Evolutionary conservation across 2,113 vertebrate species (phyloP).

Genomic region (Colaptes auratus): DNA sequence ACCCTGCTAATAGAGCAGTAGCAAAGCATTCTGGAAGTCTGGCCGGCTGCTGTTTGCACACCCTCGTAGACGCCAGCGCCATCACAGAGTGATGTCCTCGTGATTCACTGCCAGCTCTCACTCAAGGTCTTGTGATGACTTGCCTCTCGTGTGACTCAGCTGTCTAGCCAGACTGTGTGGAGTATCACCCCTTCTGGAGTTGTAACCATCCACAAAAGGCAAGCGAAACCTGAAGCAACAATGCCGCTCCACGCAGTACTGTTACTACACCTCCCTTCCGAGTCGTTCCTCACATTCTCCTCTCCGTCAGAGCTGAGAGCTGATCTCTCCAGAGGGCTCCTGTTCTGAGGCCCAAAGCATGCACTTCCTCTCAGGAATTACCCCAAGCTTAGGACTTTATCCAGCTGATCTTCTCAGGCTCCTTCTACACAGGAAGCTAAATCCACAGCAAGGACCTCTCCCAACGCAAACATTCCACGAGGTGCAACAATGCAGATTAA

Average conservation of each 20-base stretch:
- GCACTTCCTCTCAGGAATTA: not conserved
- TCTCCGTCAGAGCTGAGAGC: not conserved
- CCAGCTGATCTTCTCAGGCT: not conserved
- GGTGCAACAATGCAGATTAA: not conserved
- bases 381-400: not conserved
- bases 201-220: slow-evolving; percentile 38
- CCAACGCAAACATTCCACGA: not conserved
- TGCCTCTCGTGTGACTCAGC: slow-evolving; percentile 61
- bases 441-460: not conserved
- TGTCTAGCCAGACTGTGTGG: slow-evolving; percentile 56
- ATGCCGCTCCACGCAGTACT: not conserved
- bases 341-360: not conserved
- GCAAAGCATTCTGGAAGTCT: slow-evolving; percentile 12
- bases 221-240: slow-evolving; percentile 38
- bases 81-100: slow-evolving; percentile 11
- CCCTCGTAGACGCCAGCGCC: not conserved
- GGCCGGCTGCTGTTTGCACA: slow-evolving; percentile 41
- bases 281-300: not conserved
- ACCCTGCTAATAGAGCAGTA: not conserved
- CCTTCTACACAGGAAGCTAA: not conserved
- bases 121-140: slow-evolving; percentile 49
- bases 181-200: slow-evolving; percentile 55
- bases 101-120: slow-evolving; percentile 46
- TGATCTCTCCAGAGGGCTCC: not conserved
- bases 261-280: rapidly evolving